Evolutionary conservation across 2,888 invertebrate genomes (phyloP).

Genomic region (Cristatella mucedo): DNA sequence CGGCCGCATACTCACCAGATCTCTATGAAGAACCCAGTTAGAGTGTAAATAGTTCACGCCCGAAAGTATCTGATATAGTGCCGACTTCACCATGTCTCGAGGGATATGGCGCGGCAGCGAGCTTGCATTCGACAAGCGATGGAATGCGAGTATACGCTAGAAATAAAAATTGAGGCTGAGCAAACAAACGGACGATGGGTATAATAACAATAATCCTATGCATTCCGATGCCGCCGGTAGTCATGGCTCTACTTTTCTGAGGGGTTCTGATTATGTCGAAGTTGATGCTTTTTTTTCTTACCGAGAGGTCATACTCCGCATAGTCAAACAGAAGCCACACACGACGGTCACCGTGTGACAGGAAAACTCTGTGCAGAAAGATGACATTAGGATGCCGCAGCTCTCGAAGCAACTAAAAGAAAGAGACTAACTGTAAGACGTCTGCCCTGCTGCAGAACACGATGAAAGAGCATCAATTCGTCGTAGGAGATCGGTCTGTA

Average conservation of each 20-base stretch:
- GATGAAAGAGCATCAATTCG: no score
- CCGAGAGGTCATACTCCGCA: constrained; percentile 97
- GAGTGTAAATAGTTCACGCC: constrained; percentile 97
- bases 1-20: constrained; percentile 65
- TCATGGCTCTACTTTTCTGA: no score
- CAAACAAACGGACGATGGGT: no score
- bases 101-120: constrained; percentile 90
- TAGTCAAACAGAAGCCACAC: constrained; percentile 95
- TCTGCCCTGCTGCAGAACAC: no score
- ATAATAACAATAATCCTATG: no score
- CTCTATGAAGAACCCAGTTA: constrained; percentile 95
- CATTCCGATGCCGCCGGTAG: no score
- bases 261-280: no score
- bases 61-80: constrained; percentile 90
- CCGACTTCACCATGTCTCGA: constrained; percentile 68
- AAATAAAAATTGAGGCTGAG: constrained; percentile 18
- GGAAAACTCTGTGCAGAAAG: constrained; percentile 80
- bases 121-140: constrained; percentile 88
- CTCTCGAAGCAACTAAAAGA: constrained; percentile 67
- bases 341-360: constrained; percentile 87
- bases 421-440: no score
- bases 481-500: no score
- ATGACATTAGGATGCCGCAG: constrained; percentile 93
- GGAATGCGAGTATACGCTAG: constrained; percentile 92
- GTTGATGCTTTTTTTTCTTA: no score